These are phyloP conservation scores for Anoura caudifer DNA, from an alignment of 2,113 vertebrate genomes.

Conservation along the genomic window DNA sequence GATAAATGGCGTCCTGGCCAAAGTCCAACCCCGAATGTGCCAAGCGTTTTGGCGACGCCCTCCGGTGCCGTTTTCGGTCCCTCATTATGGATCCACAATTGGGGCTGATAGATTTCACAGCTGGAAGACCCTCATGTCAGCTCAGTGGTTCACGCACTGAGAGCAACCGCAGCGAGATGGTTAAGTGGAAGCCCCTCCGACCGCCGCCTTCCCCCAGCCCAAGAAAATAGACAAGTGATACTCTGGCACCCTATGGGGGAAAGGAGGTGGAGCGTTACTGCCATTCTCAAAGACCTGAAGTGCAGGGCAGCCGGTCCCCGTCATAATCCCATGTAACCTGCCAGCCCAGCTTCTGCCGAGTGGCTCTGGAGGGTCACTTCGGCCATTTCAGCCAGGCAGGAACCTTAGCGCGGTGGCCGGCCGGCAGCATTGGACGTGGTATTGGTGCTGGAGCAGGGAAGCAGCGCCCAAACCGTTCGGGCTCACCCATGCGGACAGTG, in stretches of 20 bases:
- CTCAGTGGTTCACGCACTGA: neutral
- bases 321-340: neutral
- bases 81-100: too few relatives aligned
- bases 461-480: neutral
- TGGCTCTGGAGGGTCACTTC: neutral
- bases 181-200: neutral
- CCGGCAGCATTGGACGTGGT: accelerated
- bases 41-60: neutral
- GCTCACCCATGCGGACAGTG: neutral
- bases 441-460: neutral
- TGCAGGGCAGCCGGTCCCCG: neutral
- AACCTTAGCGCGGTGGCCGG: neutral
- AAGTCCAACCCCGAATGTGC: neutral
- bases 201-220: too few relatives aligned
- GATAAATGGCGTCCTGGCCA: neutral
- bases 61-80: too few relatives aligned
- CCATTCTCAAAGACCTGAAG: neutral
- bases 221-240: neutral
- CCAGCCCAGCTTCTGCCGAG: neutral
- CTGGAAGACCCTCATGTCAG: neutral
- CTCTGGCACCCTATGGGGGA: neutral
- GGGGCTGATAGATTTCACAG: too few relatives aligned
- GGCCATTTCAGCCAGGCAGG: neutral
- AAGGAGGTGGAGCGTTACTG: neutral
- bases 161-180: neutral